Evolutionary conservation across 2,113 vertebrate genomes (phyloP), one percentile per base, ranked within the genome.

Genomic region (Pterocles orientalis): DNA sequence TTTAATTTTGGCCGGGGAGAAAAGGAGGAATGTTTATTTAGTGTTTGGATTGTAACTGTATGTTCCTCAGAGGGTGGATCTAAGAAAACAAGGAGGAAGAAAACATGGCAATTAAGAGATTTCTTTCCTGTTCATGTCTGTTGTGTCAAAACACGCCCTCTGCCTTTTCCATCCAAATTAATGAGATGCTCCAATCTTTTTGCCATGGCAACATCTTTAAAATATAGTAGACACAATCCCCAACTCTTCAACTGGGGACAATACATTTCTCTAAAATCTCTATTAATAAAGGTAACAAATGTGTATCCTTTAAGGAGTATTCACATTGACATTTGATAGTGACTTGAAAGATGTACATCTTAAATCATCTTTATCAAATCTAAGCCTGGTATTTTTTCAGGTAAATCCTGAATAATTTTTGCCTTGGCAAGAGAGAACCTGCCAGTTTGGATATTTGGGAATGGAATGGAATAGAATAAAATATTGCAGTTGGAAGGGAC

Each of bases 31-130:
- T 84, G 53, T 45, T 54, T 85, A 9, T 92, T 94, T 73, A 75
- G 85, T 51, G 41, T 39, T 90, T 88, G 77, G 76, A 58, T 94
- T 95, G 77, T 80, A 83, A 68, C 48, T 76, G 41, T 83, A 29
- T 41, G 14, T 73, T 95, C 45, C 31, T 85, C 91, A 47, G 28
- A 61, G 61, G 10, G 7, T 90, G 15, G 47, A n/a, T 72, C 81
- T 78, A 81, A 85, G 81, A 82, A 94, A 94, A 92, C 43, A 53
- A 92, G 36, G 60, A 73, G 62, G 51, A 78, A 78, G 66, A 58
- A 86, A 78, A 64, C 25, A n/a, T 3, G 65, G 50, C 18, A 71
- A 33, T 87, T 89, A 92, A 62, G 24, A 66, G 6, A 12, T 53
- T 91, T 82, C 28, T 65, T 19, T 88, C 34, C 15, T 72, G 3